A percentile compares a stretch with the other conserved stretches of the same genome.
Conservation (phyloP, 2,797 vertebrate genomes). For the Trachurus trachurus region DNA sequence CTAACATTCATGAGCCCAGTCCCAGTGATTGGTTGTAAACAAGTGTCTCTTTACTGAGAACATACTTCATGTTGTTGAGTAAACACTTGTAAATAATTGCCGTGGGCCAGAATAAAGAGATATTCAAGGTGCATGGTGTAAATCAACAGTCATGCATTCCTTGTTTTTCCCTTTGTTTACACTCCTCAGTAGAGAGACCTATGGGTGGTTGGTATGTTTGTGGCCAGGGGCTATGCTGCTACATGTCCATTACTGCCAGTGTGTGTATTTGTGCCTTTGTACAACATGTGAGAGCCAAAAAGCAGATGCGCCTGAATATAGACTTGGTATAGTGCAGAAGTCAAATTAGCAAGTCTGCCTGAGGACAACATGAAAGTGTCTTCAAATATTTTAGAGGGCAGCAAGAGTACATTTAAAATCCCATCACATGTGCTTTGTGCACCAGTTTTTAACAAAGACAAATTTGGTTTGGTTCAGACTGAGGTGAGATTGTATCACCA, state of each 20-base stretch:
- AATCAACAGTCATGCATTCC: slow-evolving; percentile 44
- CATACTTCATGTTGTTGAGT: slow-evolving; percentile 54
- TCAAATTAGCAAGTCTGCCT: neutral
- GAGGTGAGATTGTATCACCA: slow-evolving; percentile 41
- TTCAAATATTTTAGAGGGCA: neutral
- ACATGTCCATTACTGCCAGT: slow-evolving; percentile 12
- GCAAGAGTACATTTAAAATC: slow-evolving; percentile 4
- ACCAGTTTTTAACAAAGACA: neutral
- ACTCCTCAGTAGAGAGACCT: slow-evolving; percentile 20
- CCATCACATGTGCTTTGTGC: neutral
- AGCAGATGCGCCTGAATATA: neutral
- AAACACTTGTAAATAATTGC: slow-evolving; percentile 77
- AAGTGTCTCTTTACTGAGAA: slow-evolving; percentile 70
- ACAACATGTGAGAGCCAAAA: neutral
- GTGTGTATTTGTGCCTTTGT: neutral
- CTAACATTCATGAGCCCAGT: slow-evolving; percentile 76
- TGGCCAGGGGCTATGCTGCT: neutral
- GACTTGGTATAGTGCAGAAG: neutral
- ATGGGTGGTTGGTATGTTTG: slow-evolving; percentile 17
- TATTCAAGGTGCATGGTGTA: slow-evolving; percentile 41
- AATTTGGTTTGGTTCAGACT: slow-evolving; percentile 19
- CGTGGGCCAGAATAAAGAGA: slow-evolving; percentile 52
- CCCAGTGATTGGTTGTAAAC: slow-evolving; percentile 80
- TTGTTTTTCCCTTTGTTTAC: slow-evolving; percentile 31
- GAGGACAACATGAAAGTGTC: neutral